phyloP scores from a whole-genome alignment of 2,888 invertebrate genomes.

The Drosophila birchii region DNA sequence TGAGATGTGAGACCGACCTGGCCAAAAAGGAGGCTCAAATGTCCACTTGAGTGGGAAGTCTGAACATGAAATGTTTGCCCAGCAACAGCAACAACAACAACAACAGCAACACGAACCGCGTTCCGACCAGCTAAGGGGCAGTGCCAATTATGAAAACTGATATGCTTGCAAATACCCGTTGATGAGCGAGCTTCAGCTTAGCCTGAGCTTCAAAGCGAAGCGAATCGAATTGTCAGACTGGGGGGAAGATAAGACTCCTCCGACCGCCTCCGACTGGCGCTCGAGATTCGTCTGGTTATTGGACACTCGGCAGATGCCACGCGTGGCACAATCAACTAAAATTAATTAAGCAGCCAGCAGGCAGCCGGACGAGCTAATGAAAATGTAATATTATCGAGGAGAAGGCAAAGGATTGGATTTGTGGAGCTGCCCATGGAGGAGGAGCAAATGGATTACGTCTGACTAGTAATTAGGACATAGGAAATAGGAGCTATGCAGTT shows the following conservation, averaged over 20 bases:
- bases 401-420: constrained; percentile 14
- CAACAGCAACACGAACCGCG: constrained; percentile 30
- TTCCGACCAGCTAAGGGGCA: constrained; percentile 59
- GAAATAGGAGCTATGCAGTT: background rate
- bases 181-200: constrained; percentile 75
- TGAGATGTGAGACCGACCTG: constrained; percentile 42
- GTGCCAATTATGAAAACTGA: constrained; percentile 81
- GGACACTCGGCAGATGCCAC: constrained; percentile 70
- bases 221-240: constrained; percentile 51
- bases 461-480: constrained; percentile 7
- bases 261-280: constrained; percentile 51
- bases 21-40: constrained; percentile 71
- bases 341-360: constrained; percentile 73
- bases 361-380: constrained; percentile 59
- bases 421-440: constrained; percentile 6
- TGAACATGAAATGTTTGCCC: constrained; percentile 81
- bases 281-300: constrained; percentile 77
- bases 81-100: constrained; percentile 58
- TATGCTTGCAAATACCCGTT: constrained; percentile 79
- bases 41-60: constrained; percentile 78
- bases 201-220: constrained; percentile 46
- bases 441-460: constrained; percentile 7
- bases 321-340: constrained; percentile 73
- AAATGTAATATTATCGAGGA: constrained; percentile 64
- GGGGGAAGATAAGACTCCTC: constrained; percentile 32